Percentiles rank a stretch among this genome's conserved stretches.
Conservation (phyloP, 1,140 invertebrate species). For the Zaprionus taronus region DNA sequence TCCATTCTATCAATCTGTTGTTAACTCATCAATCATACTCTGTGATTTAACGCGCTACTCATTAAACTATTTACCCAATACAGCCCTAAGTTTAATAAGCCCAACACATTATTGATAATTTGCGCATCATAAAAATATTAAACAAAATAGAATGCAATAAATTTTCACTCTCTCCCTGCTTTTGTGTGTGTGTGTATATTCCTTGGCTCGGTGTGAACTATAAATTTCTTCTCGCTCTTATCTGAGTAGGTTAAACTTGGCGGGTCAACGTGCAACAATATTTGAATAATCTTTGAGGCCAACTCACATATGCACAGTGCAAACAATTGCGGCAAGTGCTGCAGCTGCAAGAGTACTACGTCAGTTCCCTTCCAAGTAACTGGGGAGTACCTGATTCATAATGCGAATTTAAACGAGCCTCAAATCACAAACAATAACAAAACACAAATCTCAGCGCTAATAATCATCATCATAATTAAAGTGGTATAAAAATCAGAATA, state of each 20-base stretch:
- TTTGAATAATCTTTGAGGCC: conserved; percentile 71
- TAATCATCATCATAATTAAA: conserved; percentile 66
- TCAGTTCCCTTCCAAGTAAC: neutral
- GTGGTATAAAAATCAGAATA: conserved; percentile 81
- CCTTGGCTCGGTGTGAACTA: conserved; percentile 57
- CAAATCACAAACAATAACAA: conserved; percentile 28
- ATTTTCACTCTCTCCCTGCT: conserved; percentile 35
- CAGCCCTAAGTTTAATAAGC: conserved; percentile 19
- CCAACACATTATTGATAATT: conserved; percentile 65
- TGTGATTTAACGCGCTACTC: neutral
- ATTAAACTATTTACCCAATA: conserved; percentile 14
- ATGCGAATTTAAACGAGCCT: conserved; percentile 25
- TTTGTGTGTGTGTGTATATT: neutral
- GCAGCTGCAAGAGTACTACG: conserved; percentile 32
- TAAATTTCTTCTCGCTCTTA: conserved; percentile 67
- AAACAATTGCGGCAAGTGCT: conserved; percentile 45
- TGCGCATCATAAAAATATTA: conserved; percentile 67
- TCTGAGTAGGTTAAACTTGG: conserved; percentile 60
- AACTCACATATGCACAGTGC: conserved; percentile 20
- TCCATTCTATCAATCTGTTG: neutral
- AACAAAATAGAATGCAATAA: conserved; percentile 71
- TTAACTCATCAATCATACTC: neutral
- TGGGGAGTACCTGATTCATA: conserved; percentile 10
- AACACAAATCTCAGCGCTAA: conserved; percentile 34
- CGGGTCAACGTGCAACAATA: conserved; percentile 79